Evolutionary conservation across 2,888 invertebrate species (phyloP), one percentile per base, ranked within the genome.

Genomic region (Prostheceraeus crozeri): DNA sequence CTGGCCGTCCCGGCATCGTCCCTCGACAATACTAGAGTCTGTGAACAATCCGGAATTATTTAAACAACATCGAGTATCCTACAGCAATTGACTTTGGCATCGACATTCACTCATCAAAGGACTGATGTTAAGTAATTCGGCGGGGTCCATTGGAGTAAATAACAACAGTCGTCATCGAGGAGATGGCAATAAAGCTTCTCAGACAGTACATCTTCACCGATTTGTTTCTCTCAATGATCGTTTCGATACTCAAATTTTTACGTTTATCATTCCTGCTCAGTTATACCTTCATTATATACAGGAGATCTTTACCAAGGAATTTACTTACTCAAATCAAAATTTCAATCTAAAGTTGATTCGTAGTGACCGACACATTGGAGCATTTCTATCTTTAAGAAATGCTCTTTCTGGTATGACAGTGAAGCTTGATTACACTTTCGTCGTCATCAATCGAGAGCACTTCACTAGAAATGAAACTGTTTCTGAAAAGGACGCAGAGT

Each of bases 181-280:
- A n/a, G n/a, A n/a, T n/a, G n/a, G n/a, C n/a, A n/a, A n/a, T n/a
- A n/a, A n/a, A n/a, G n/a, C n/a, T n/a, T n/a, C n/a, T n/a, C 48
- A 48, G 11, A 48, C 48, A 23, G 57, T 46, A 10, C 28, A 57
- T 27, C 65, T 73, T 31, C 72, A 85, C 79, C 83, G 86, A 74
- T 85, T 86, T 78, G 84, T 85, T 76, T 84, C 84, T 79, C 82
- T 86, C 66, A 84, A 85, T 71, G 86, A 86, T 80, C 83, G 85
- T 74, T 83, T 83, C 76, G 84, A 85, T 80, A 85, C 85, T 66
- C 85, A 85, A 78, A 84, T 86, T 69, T 87, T 86, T 79, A 86
- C 86, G 62, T 87, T 87, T 77, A 83, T 85, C 70, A 83, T 87
- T 67, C 86, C 86, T 63, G 82, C 83, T 69, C 84, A 84, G 61